Evolutionary conservation across 2,888 invertebrate genomes (phyloP), one percentile per base, ranked within the genome.

Genomic region (Acleris laterana): DNA sequence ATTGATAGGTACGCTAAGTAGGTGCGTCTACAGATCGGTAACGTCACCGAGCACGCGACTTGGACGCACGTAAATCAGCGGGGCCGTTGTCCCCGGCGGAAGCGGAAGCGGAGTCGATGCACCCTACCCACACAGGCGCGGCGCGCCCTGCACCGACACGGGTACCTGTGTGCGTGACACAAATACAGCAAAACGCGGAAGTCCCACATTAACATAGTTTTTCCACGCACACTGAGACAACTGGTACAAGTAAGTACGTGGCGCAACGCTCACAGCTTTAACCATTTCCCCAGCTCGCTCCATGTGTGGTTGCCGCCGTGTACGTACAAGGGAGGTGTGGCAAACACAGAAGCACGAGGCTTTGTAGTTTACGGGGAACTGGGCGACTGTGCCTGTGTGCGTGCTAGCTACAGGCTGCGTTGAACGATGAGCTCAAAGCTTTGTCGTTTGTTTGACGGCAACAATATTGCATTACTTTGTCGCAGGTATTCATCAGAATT

Each of bases 21-120:
- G 17, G 46, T 46, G 46, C 46, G 46, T 46, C 6, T 46, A 16
- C 46, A 16, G 46, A 13, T 17, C 11, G 6, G 55, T 17, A n/a
- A 20, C 22, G 20, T 20, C 22, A 28, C 16, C 4, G 22, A 3
- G 52, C 20, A 32, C 22, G 52, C 22, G 52, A 17, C 20, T 7
- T n/a, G 22, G 16, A 22, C 20, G 20, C 46, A 46, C 46, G 46
- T n/a, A 46, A 17, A 16, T 46, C 46, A 46, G 53, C 73, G 85
- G 76, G 90, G 91, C 88, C 91, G 85, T 89, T 89, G 88, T 89
- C 89, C 92, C 85, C 88, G 78, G 80, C 84, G 83, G 81, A 84
- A 82, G 85, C 84, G 91, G 91, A 90, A 91, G 82, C 86, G 72
- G 77, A 89, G 92, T 90, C 91, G 89, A 88, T 93, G 92, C 92